Evolutionary conservation across 1,140 invertebrate species (phyloP).

Genomic region (Oreohelix idahoensis): DNA sequence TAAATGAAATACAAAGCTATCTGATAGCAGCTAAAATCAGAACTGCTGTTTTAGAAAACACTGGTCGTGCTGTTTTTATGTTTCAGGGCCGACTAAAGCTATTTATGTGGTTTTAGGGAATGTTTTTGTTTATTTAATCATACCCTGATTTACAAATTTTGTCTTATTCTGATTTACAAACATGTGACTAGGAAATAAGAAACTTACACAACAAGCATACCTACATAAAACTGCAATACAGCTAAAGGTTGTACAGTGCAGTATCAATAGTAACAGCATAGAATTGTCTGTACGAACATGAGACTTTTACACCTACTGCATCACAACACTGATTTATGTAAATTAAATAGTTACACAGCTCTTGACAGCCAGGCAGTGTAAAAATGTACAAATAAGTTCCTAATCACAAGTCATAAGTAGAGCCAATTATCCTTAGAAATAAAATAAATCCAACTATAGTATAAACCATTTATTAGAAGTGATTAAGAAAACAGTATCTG

Average conservation of each 20-base stretch:
- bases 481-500: background rate
- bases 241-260: background rate
- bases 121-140: background rate
- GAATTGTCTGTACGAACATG: background rate
- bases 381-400: background rate
- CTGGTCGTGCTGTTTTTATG: too few relatives aligned
- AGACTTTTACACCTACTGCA: background rate
- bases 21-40: too few relatives aligned
- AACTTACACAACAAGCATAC: too few relatives aligned
- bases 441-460: background rate
- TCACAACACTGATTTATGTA: background rate
- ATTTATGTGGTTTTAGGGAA: too few relatives aligned
- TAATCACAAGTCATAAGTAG: background rate
- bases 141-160: background rate
- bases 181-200: background rate
- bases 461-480: background rate
- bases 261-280: background rate
- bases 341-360: background rate
- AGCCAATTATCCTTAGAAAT: background rate
- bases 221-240: background rate
- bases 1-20: too few relatives aligned
- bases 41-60: too few relatives aligned
- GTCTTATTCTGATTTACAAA: background rate
- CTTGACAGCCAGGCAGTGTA: background rate
- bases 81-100: too few relatives aligned